Base-by-base conservation (phyloP, 92 coral and sea anemone genomes). In the Pocillopora meandrina region DNA sequence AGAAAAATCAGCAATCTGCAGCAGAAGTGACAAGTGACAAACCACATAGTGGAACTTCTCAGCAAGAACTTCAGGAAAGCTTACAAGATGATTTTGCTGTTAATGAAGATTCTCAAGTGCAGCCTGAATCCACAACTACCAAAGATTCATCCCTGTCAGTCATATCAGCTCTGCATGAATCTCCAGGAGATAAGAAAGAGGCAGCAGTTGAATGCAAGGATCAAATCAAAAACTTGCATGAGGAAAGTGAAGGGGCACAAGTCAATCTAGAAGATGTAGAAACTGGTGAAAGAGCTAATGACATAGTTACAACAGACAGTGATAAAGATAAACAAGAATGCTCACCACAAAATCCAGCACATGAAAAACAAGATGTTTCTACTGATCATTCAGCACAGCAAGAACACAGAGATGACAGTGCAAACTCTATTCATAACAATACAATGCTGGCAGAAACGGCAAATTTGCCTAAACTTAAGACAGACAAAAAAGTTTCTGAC, bases 401-500 rank as follows among this genome's bases (percentile, higher is more conserved):
- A 47, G 62, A 18, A 11, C 12, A 67, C 4, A 81, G 20, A 14
- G 55, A 34, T 82, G 70, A 59, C 31, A 15, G 12, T 2, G 49
- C 57, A 20, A 68, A 34, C 52, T 11, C 21, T 18, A 4, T 3
- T 70, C 18, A 2, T 2, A 57, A 33, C 2, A 10, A 58, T 8
- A 34, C 59, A 1, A 18, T 31, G 2, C 55, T 1, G 12, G 64
- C 70, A 17, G 26, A 58, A 60, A 71, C 58, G 62, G 77, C 65
- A 26, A 63, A 52, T 16, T 31, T 84, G 74, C 82, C 87, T 4
- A 81, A 71, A 81, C 68, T 81, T 33, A 66, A 79, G 33, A 61
- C 47, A 56, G 88, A 74, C 33, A 76, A 75, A 35, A 75, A 84
- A 74, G 87, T 75, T 10, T 23, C 75, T 77, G 82, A 77, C 52